Evolutionary conservation across 2,797 vertebrate genomes (phyloP).

Genomic region (Babyrousa celebensis): DNA sequence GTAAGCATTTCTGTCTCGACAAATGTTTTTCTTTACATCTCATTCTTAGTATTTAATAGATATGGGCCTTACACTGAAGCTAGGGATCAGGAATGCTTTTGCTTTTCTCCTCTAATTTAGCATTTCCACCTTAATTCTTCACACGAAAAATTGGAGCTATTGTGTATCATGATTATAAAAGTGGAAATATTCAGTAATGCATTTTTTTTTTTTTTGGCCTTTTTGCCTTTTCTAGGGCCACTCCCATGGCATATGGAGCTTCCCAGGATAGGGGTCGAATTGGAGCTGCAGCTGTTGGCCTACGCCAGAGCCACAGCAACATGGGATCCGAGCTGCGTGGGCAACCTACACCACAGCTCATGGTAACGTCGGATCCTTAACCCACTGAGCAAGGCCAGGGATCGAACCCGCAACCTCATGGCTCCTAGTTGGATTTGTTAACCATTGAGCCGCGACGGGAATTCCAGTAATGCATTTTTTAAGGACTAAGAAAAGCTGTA

Average conservation of each 20-base stretch:
- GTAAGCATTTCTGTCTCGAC: not conserved
- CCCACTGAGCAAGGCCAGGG: too few species aligned
- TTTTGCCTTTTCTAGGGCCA: too few species aligned
- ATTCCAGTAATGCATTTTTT: not conserved
- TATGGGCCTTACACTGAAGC: not conserved
- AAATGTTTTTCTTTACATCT: slow-evolving; percentile 2
- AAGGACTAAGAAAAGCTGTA: not conserved
- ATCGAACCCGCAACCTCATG: too few species aligned
- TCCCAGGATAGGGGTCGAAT: too few species aligned
- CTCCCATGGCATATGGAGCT: too few species aligned
- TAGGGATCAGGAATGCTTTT: not conserved
- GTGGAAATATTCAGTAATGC: not conserved
- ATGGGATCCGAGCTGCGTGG: too few species aligned
- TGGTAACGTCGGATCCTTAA: too few species aligned
- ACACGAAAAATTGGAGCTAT: not conserved
- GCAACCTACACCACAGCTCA: too few species aligned
- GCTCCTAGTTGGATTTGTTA: too few species aligned
- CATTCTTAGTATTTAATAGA: slow-evolving; percentile 23
- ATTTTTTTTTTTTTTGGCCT: not conserved
- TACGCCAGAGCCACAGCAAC: too few species aligned
- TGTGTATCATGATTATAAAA: not conserved
- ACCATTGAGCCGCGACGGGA: too few species aligned
- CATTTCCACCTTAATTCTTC: slow-evolving; percentile 5
- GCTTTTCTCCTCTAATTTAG: slow-evolving; percentile 19
- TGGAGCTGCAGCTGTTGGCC: too few species aligned